Evolutionary conservation across 2,888 invertebrate species (phyloP).

Genomic region (Malachius bipustulatus): DNA sequence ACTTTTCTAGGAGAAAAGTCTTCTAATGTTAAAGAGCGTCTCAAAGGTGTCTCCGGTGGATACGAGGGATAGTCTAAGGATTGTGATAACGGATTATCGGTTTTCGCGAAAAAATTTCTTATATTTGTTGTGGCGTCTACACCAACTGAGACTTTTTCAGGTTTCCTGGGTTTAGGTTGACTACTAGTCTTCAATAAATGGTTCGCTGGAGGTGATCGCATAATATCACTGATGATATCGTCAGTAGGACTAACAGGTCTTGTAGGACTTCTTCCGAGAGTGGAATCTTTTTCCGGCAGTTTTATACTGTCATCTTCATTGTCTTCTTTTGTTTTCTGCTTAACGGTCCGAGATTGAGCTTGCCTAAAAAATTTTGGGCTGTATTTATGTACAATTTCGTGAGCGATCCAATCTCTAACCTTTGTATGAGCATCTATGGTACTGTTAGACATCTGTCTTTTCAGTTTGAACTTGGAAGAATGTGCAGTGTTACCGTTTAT

Average conservation of each 20-base stretch:
- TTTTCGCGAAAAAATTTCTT: conserved; percentile 57
- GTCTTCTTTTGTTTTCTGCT: conserved; percentile 10
- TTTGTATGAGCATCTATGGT: conserved; percentile 79
- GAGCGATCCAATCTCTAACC: conserved; percentile 77
- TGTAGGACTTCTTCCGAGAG: conserved; percentile 31
- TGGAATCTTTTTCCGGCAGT: conserved; percentile 25
- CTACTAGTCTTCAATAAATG: conserved; percentile 26
- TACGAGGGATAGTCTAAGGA: conserved; percentile 40
- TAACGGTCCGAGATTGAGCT: conserved; percentile 26
- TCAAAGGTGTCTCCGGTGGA: conserved; percentile 27
- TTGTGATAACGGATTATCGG: conserved; percentile 61
- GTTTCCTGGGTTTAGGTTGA: conserved; percentile 32
- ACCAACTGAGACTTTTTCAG: conserved; percentile 62
- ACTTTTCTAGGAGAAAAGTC: conserved; percentile 29
- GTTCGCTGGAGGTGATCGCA: conserved; percentile 16
- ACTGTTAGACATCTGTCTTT: conserved; percentile 62
- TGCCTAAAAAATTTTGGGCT: conserved; percentile 54
- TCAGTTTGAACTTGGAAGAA: conserved; percentile 50
- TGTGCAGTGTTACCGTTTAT: conserved; percentile 41
- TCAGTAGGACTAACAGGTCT: conserved; percentile 32
- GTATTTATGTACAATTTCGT: conserved; percentile 61
- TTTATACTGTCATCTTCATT: conserved; percentile 8
- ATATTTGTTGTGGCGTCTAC: conserved; percentile 69
- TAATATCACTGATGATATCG: conserved; percentile 14
- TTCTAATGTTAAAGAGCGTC: conserved; percentile 39